Evolutionary conservation across 2,888 invertebrate species (phyloP).

Genomic region (Orthosia incerta): DNA sequence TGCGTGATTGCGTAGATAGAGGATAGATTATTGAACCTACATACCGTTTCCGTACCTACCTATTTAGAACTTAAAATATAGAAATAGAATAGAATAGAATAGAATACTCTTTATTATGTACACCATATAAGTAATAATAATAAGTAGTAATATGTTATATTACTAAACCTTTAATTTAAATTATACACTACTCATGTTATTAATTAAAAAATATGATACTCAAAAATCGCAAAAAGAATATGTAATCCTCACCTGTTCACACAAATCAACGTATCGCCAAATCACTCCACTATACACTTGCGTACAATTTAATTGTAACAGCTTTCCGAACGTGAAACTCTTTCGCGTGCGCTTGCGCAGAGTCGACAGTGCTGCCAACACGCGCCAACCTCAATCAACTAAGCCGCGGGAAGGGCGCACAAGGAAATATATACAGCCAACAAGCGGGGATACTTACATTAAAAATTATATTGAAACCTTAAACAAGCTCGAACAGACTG

Average conservation of each 20-base stretch:
- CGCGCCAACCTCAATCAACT: slow-evolving; percentile 70
- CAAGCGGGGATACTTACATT: slow-evolving; percentile 73
- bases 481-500: neutral
- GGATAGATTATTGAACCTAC: neutral
- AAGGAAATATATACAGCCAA: slow-evolving; percentile 73
- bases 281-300: slow-evolving; percentile 53
- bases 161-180: neutral
- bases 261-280: slow-evolving; percentile 33
- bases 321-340: slow-evolving; percentile 45
- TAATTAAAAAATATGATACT: neutral
- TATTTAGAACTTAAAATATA: neutral
- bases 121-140: too few relatives aligned
- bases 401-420: slow-evolving; percentile 78
- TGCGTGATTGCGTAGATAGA: too few relatives aligned
- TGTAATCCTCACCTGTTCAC: slow-evolving; percentile 38
- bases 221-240: neutral
- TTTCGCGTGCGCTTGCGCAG: slow-evolving; percentile 71
- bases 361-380: slow-evolving; percentile 64
- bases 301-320: slow-evolving; percentile 36
- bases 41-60: neutral
- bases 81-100: too few relatives aligned
- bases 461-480: slow-evolving; percentile 39
- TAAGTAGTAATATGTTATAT: too few relatives aligned
- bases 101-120: too few relatives aligned
- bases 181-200: neutral